Evolutionary conservation across 2,113 vertebrate species (phyloP).

Genomic region (Psittacara wagleri): DNA sequence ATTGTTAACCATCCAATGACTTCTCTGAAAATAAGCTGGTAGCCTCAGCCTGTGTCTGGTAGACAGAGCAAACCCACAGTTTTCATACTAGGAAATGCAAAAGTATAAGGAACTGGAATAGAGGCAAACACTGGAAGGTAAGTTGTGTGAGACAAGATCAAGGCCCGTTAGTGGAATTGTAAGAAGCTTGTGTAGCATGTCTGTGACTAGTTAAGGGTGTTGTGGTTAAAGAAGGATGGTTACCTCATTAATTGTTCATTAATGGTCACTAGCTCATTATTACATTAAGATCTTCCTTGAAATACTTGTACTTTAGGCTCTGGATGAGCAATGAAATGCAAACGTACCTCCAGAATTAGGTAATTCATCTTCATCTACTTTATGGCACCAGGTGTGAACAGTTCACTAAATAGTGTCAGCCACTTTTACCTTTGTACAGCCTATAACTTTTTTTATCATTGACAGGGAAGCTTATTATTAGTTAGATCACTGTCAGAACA

Average conservation of each 20-base stretch:
- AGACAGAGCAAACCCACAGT: background rate
- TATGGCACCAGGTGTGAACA: background rate
- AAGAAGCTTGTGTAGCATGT: background rate
- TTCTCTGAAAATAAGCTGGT: background rate
- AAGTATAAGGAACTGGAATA: background rate
- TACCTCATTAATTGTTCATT: constrained; percentile 24
- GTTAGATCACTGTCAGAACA: background rate
- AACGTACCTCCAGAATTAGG: background rate
- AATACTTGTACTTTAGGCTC: background rate
- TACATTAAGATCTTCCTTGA: background rate
- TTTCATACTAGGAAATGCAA: background rate
- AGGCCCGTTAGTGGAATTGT: background rate
- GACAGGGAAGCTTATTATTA: background rate
- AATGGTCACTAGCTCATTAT: background rate
- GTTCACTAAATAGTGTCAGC: background rate
- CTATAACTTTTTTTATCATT: background rate
- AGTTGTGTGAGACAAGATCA: background rate
- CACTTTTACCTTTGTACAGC: background rate
- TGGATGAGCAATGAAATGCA: background rate
- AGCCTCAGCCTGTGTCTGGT: background rate
- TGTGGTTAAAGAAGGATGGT: background rate
- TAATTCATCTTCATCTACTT: background rate
- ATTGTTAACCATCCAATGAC: background rate
- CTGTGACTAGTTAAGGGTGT: background rate
- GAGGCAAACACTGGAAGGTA: background rate